These are phyloP conservation scores for Hycleus phaleratus DNA, from an alignment of 1,140 invertebrate species.

Conservation along the genomic window DNA sequence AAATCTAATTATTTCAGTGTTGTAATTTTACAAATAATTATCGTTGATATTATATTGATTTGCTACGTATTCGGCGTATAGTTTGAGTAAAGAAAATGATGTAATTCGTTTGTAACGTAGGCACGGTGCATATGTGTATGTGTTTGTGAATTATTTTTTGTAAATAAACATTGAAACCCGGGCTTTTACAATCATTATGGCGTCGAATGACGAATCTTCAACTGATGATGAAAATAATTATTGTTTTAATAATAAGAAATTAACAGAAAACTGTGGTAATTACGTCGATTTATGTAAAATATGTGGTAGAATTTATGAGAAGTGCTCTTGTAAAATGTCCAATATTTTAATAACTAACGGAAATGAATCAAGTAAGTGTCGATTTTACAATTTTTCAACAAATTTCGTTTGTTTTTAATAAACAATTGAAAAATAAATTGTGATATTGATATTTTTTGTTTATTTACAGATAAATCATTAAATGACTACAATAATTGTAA, in stretches of 20 bases:
- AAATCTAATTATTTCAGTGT: slow-evolving; percentile 10
- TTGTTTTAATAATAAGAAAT: slow-evolving; percentile 18
- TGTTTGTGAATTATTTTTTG: slow-evolving; percentile 11
- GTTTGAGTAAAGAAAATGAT: not conserved
- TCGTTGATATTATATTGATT: not conserved
- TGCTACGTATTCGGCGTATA: slow-evolving; percentile 2
- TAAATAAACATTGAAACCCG: slow-evolving; percentile 22
- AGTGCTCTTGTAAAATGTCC: slow-evolving; percentile 21
- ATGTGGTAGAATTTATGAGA: slow-evolving; percentile 15
- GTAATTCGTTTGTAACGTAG: no score
- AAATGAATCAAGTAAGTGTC: slow-evolving; percentile 18
- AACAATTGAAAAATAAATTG: not conserved
- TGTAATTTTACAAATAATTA: not conserved
- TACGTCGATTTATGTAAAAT: slow-evolving; percentile 10
- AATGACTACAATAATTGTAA: not conserved
- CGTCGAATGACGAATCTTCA: slow-evolving; percentile 26
- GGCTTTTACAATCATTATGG: slow-evolving; percentile 26
- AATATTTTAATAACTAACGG: slow-evolving; percentile 11
- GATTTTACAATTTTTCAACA: slow-evolving; percentile 5
- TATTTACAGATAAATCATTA: slow-evolving; percentile 1
- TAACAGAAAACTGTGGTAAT: not conserved
- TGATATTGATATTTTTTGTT: slow-evolving; percentile 3
- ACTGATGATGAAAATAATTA: slow-evolving; percentile 26
- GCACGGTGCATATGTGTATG: not conserved
- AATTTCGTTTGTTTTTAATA: not conserved